Conservation (phyloP, 2,113 vertebrate genomes). For the Glaucomys volans region DNA sequence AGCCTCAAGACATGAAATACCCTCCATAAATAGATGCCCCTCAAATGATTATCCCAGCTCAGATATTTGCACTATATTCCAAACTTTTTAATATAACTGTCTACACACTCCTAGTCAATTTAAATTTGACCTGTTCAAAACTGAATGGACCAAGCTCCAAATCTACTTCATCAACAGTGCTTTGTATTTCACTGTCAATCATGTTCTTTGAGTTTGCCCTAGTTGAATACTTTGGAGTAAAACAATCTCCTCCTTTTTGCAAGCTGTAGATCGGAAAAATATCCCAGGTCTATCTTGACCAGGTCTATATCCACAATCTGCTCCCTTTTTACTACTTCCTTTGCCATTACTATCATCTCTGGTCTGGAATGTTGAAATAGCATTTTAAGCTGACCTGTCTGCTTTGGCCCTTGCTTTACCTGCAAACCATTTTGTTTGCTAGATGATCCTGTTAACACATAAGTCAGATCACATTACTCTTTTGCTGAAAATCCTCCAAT, state of each 20-base stretch:
- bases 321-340: not conserved
- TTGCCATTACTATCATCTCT: not conserved
- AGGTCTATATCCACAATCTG: not conserved
- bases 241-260: not conserved
- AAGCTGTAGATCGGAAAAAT: not conserved
- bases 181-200: not conserved
- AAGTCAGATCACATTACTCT: not conserved
- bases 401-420: not conserved
- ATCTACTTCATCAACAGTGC: not conserved
- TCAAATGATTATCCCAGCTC: not conserved
- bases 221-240: not conserved
- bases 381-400: not conserved
- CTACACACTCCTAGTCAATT: not conserved
- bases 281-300: not conserved
- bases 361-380: not conserved
- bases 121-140: not conserved
- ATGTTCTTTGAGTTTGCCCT: not conserved
- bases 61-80: not conserved
- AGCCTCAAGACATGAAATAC: not conserved
- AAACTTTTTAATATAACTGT: not conserved
- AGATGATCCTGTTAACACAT: not conserved
- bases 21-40: not conserved
- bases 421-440: constrained; percentile 10
- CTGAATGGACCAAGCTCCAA: not conserved
- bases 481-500: not conserved